Evolutionary conservation across 2,113 vertebrate genomes (phyloP).

Genomic region (Dunckerocampus dactyliophorus): DNA sequence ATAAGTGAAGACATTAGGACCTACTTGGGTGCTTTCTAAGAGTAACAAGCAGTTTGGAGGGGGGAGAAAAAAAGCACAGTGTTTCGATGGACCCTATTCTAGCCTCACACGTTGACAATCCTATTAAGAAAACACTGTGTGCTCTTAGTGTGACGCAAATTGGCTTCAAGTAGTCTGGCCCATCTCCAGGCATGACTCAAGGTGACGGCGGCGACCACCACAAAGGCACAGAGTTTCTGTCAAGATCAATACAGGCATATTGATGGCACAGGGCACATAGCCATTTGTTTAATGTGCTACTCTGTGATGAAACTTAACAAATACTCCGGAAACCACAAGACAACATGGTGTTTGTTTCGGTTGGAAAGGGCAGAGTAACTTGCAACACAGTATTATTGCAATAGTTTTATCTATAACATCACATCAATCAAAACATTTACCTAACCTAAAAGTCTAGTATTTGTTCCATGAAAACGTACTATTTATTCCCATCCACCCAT

Average conservation of each 20-base stretch:
- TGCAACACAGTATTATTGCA: no score
- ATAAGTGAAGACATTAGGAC: slow-evolving; percentile 37
- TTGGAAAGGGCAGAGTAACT: not conserved
- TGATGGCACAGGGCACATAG: slow-evolving; percentile 29
- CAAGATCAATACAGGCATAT: slow-evolving; percentile 58
- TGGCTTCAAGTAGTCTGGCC: slow-evolving; percentile 65
- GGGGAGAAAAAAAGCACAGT: slow-evolving; percentile 27
- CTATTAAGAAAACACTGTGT: slow-evolving; percentile 68
- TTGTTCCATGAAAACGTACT: no score
- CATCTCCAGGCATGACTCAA: slow-evolving; percentile 70
- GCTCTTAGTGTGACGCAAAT: slow-evolving; percentile 68
- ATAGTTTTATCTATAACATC: no score
- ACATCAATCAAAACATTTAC: no score
- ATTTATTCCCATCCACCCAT: no score
- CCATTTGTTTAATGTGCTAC: slow-evolving; percentile 50
- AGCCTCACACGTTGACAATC: slow-evolving; percentile 60
- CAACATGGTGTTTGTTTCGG: slow-evolving; percentile 7
- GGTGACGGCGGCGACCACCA: slow-evolving; percentile 56
- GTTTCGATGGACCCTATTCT: slow-evolving; percentile 57
- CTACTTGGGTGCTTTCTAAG: slow-evolving; percentile 38
- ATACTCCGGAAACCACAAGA: slow-evolving; percentile 4
- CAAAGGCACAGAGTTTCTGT: slow-evolving; percentile 56
- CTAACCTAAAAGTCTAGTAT: no score
- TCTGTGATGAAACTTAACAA: slow-evolving; percentile 44
- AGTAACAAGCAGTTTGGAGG: slow-evolving; percentile 60